These are phyloP conservation scores for Muscina levida DNA, from an alignment of 2,888 invertebrate genomes.

Conservation along the genomic window DNA sequence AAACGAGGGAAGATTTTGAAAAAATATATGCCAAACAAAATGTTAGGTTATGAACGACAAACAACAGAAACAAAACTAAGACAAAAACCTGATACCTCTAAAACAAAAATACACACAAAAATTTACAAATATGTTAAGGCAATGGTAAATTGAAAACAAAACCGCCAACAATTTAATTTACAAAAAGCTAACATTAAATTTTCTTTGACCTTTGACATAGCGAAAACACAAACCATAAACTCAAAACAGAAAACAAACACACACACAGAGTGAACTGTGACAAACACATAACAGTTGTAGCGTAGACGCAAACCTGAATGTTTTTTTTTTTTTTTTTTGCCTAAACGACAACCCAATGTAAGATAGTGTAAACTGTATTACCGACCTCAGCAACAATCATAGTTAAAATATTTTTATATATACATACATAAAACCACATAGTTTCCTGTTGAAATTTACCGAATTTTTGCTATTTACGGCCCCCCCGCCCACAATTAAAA, in stretches of 20 bases:
- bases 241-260: slow-evolving; percentile 28
- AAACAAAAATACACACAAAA: not conserved
- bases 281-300: slow-evolving; percentile 45
- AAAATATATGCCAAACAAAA: slow-evolving; percentile 10
- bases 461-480: slow-evolving; percentile 49
- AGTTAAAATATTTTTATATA: slow-evolving; percentile 60
- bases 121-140: too few species aligned
- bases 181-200: slow-evolving; percentile 39
- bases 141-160: slow-evolving; percentile 9
- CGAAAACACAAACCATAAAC: slow-evolving; percentile 41
- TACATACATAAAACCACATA: slow-evolving; percentile 23
- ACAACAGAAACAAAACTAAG: too few species aligned
- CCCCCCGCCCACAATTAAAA: too few species aligned
- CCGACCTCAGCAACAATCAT: slow-evolving; percentile 52
- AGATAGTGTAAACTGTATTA: slow-evolving; percentile 65
- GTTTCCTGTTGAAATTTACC: slow-evolving; percentile 42
- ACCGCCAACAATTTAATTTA: too few species aligned
- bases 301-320: slow-evolving; percentile 66
- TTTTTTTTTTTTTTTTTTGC: too few species aligned
- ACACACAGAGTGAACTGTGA: slow-evolving; percentile 37
- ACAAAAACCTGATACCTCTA: too few species aligned
- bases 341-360: slow-evolving; percentile 43
- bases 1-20: too few species aligned
- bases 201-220: slow-evolving; percentile 39
- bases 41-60: not conserved